Percentiles rank a stretch among this genome's conserved stretches.
Evolutionary conservation across 37 sponge, comb jelly and placozoan species (phyloP).

Genomic region (Petrosia ficiformis): DNA sequence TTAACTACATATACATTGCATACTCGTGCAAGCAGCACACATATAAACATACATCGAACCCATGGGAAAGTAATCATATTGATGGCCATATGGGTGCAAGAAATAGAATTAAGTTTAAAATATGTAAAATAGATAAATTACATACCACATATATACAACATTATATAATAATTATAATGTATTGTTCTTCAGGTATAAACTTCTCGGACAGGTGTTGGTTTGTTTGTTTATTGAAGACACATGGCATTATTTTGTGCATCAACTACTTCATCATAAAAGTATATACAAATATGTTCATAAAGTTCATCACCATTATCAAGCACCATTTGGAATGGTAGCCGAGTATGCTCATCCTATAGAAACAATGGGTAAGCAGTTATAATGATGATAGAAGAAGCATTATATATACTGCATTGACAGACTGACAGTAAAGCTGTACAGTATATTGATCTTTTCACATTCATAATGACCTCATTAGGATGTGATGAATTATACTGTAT

Average conservation of each 20-base stretch:
- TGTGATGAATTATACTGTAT: no score
- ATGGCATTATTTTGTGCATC: conserved; percentile 88
- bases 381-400: not conserved
- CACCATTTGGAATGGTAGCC: conserved; percentile 87
- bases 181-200: conserved; percentile 61
- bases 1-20: no score
- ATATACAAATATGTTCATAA: conserved; percentile 89
- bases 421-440: no score
- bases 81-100: no score
- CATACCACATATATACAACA: not conserved
- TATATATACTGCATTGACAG: not conserved
- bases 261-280: conserved; percentile 65
- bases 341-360: conserved; percentile 89
- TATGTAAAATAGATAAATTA: no score
- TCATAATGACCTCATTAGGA: no score
- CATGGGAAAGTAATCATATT: no score
- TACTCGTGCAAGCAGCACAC: no score
- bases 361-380: conserved; percentile 61
- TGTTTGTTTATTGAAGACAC: conserved; percentile 86
- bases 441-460: no score
- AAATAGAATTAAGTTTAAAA: no score
- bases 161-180: not conserved
- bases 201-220: conserved; percentile 36
- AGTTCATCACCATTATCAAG: conserved; percentile 83
- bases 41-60: no score